A percentile compares a stretch with the other conserved stretches of the same genome.
Evolutionary conservation across 2,888 invertebrate species (phyloP).

Genomic region (Labia minor): DNA sequence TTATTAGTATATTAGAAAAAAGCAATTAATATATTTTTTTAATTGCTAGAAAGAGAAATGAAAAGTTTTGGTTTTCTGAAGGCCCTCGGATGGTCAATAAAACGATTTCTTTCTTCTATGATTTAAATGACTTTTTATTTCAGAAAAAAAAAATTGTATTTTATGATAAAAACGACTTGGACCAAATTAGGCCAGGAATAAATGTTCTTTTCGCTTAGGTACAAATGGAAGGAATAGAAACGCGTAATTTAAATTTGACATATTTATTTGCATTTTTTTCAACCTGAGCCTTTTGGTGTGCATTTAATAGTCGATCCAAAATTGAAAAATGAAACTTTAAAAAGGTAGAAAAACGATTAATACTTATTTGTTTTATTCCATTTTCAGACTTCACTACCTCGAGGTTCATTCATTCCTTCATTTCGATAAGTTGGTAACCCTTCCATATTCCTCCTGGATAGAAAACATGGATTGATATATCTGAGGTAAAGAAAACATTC

Average conservation of each 20-base stretch:
- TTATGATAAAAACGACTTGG: background rate
- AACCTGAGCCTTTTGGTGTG: background rate
- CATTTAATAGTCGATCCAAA: background rate
- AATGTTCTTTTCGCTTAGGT: background rate
- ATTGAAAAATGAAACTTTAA: background rate
- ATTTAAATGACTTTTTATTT: background rate
- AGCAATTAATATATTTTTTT: too few species aligned
- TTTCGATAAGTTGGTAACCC: too few species aligned
- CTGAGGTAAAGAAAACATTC: too few species aligned
- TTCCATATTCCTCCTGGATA: too few species aligned
- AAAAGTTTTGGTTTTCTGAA: too few species aligned
- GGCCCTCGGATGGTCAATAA: too few species aligned
- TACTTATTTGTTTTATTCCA: background rate
- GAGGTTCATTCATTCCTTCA: too few species aligned
- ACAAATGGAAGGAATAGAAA: background rate
- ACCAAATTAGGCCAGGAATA: background rate
- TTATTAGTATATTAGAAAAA: too few species aligned
- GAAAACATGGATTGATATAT: too few species aligned
- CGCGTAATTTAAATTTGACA: constrained; percentile 1
- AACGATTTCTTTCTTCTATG: background rate
- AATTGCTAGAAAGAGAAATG: too few species aligned
- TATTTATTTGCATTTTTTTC: background rate
- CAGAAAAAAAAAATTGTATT: too few species aligned
- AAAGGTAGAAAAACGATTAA: constrained; percentile 13
- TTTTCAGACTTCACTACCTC: too few species aligned